Evolutionary conservation across 1,140 invertebrate species (phyloP).

Genomic region (Pemphigus obesinymphae): DNA sequence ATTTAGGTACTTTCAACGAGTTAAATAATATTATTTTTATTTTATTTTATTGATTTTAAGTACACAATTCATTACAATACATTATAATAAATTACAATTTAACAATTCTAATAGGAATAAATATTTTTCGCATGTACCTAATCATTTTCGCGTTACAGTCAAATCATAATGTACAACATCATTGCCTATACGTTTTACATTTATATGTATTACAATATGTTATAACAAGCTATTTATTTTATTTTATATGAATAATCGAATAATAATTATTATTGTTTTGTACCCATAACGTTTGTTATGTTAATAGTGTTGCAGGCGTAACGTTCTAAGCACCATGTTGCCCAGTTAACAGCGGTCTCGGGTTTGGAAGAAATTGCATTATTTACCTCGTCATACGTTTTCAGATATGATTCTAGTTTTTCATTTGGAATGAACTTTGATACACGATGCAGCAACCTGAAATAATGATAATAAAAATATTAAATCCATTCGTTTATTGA

Average conservation of each 20-base stretch:
- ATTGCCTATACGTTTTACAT: too few species aligned
- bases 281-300: not conserved
- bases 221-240: not conserved
- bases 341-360: not conserved
- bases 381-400: not conserved
- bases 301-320: not conserved
- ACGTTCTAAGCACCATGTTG: not conserved
- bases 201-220: too few species aligned
- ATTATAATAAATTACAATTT: slow-evolving; percentile 1
- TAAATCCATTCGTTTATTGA: too few species aligned
- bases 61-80: not conserved
- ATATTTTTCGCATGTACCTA: not conserved
- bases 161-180: not conserved
- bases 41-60: too few species aligned
- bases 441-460: slow-evolving; percentile 1
- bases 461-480: not conserved
- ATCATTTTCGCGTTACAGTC: not conserved
- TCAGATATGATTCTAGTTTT: not conserved
- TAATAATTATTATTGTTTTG: not conserved
- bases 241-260: not conserved
- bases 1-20: too few species aligned
- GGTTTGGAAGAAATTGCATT: not conserved
- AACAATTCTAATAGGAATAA: not conserved
- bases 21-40: not conserved
- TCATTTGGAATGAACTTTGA: not conserved